phyloP scores from a whole-genome alignment of 2,888 invertebrate genomes.

The Horisme vitalbata region DNA sequence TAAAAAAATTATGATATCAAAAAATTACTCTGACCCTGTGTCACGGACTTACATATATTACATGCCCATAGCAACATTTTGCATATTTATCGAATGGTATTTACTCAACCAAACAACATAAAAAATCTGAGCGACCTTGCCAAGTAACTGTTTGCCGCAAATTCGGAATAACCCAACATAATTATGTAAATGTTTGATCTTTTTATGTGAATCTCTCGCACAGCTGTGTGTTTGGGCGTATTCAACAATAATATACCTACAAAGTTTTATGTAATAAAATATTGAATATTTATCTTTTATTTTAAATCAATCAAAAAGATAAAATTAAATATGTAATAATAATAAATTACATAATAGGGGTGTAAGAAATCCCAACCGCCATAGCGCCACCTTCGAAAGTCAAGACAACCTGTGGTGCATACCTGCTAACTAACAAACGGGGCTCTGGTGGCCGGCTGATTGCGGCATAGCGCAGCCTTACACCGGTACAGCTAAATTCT shows the following conservation, averaged over 20 bases:
- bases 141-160: conserved; percentile 54
- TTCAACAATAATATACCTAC: conserved; percentile 41
- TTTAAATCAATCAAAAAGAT: no score
- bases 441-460: no score
- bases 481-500: no score
- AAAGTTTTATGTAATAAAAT: not conserved
- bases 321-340: no score
- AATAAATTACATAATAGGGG: no score
- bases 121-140: conserved; percentile 53
- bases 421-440: no score
- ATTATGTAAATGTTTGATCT: conserved; percentile 48
- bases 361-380: no score
- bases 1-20: not conserved
- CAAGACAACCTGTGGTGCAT: no score
- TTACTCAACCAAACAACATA: conserved; percentile 9
- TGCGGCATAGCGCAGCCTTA: no score
- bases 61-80: conserved; percentile 19
- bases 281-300: no score
- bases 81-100: conserved; percentile 9
- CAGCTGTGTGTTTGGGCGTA: conserved; percentile 49
- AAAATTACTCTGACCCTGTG: not conserved
- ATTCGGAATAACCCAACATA: conserved; percentile 51
- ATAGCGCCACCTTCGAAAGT: no score
- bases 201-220: conserved; percentile 43
- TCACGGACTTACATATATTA: conserved; percentile 5